Evolutionary conservation across 2,113 vertebrate species (phyloP).

Genomic region (Spea multiplicata): DNA sequence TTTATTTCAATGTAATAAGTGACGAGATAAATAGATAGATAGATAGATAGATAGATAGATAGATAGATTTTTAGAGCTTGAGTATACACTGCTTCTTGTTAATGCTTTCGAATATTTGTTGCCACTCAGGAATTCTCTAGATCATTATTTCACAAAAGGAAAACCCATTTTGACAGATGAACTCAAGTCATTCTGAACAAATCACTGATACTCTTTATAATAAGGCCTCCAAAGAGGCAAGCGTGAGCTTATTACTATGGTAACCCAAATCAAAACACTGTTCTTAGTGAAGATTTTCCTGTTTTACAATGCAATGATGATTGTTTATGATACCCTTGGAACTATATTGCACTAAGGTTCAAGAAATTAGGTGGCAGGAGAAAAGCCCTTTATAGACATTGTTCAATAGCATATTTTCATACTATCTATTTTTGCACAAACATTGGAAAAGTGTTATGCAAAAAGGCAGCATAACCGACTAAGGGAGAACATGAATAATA

Average conservation of each 20-base stretch:
- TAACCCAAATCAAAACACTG: slow-evolving; percentile 91
- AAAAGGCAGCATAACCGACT: slow-evolving; percentile 17
- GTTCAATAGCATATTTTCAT: slow-evolving; percentile 66
- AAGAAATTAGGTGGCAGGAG: slow-evolving; percentile 82
- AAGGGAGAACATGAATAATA: slow-evolving; percentile 19
- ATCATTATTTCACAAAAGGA: slow-evolving; percentile 99
- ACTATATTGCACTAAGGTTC: slow-evolving; percentile 76
- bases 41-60: too few species aligned
- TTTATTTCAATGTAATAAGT: slow-evolving; percentile 83
- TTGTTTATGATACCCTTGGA: slow-evolving; percentile 90
- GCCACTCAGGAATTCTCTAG: slow-evolving; percentile 84
- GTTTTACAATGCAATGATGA: slow-evolving; percentile 94
- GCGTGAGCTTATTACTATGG: slow-evolving; percentile 91
- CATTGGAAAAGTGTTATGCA: slow-evolving; percentile 22
- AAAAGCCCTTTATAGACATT: slow-evolving; percentile 79
- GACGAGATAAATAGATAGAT: slow-evolving; percentile 59
- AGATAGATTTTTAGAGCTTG: slow-evolving; percentile 69
- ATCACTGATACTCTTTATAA: slow-evolving; percentile 93
- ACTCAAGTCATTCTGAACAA: slow-evolving; percentile 86
- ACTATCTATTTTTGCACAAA: slow-evolving; percentile 63
- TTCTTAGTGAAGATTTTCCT: slow-evolving; percentile 90
- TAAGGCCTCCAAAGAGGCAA: slow-evolving; percentile 98
- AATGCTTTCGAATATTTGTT: slow-evolving; percentile 82
- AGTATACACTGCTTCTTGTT: slow-evolving; percentile 74
- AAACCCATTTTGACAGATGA: slow-evolving; percentile 99